A percentile compares a stretch with the other conserved stretches of the same genome.
phyloP scores from a whole-genome alignment of 2,888 invertebrate genomes.

The Syrista parreyssii region DNA sequence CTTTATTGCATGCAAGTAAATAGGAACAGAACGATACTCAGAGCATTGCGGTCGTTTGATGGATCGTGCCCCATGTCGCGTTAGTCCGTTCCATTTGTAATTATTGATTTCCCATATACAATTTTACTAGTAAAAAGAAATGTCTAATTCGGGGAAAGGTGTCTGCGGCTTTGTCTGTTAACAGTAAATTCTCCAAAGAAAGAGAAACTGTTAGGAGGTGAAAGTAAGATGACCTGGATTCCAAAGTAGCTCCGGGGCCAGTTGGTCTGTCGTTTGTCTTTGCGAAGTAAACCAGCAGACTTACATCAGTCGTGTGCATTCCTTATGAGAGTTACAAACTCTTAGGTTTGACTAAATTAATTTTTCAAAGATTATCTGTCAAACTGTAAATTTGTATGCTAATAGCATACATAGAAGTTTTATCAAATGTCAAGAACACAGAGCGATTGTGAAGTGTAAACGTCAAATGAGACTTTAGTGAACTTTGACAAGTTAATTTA shows the following conservation, averaged over 20 bases:
- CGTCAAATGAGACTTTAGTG: neutral
- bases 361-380: too few species aligned
- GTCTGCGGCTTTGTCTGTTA: neutral
- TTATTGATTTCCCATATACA: neutral
- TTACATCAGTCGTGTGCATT: neutral
- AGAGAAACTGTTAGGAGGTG: constrained; percentile 13
- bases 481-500: neutral
- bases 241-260: neutral
- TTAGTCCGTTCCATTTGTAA: neutral
- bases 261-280: neutral
- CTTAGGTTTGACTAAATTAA: too few species aligned
- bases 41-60: too few species aligned
- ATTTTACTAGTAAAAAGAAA: neutral
- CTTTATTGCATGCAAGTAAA: too few species aligned
- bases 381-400: too few species aligned
- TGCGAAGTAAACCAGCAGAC: neutral
- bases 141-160: neutral
- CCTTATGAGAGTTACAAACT: too few species aligned
- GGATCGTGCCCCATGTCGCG: too few species aligned
- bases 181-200: neutral
- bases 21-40: too few species aligned
- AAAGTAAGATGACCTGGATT: constrained; percentile 32
- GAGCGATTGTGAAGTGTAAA: neutral
- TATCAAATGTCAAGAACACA: constrained; percentile 8
- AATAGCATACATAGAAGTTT: too few species aligned